A percentile compares a stretch with the other conserved stretches of the same genome.
Evolutionary conservation across 1,140 invertebrate species (phyloP).

Genomic region (Brachionus koreanus): DNA sequence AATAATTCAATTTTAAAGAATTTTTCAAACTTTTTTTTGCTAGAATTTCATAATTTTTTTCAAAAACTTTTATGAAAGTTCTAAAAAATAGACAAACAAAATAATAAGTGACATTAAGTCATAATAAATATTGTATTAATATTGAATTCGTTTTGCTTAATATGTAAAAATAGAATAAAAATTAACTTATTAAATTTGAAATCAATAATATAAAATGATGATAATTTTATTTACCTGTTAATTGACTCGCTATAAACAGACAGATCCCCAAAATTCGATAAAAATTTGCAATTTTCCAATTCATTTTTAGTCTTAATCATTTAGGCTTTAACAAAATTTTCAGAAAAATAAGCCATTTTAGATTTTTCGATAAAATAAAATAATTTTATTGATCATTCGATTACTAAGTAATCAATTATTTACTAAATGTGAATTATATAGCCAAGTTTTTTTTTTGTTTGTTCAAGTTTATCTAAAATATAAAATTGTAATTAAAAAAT

Average conservation of each 20-base stretch:
- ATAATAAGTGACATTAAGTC: too few relatives aligned
- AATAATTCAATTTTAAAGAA: too few relatives aligned
- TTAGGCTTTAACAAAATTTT: not conserved
- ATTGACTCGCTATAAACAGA: not conserved
- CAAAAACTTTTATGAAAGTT: too few relatives aligned
- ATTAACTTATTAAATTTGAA: too few relatives aligned
- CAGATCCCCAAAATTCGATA: not conserved
- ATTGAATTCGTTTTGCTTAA: too few relatives aligned
- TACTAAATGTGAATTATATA: slow-evolving; percentile 34
- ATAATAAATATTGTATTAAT: too few relatives aligned
- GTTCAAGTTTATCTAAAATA: slow-evolving; percentile 23
- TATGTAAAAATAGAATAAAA: too few relatives aligned
- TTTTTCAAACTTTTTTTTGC: too few relatives aligned
- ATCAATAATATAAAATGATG: not conserved
- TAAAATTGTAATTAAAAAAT: slow-evolving; percentile 21
- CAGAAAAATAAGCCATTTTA: not conserved
- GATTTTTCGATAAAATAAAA: not conserved
- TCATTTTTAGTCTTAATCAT: not conserved
- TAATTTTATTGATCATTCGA: slow-evolving; percentile 9
- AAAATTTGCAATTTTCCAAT: not conserved
- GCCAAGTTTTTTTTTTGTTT: not conserved
- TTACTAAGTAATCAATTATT: slow-evolving; percentile 33
- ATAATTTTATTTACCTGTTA: not conserved
- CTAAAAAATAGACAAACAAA: too few relatives aligned
- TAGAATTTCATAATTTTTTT: too few relatives aligned